These are phyloP conservation scores for Stigmatopora nigra DNA, from an alignment of 2,113 vertebrate species.

Conservation along the genomic window DNA sequence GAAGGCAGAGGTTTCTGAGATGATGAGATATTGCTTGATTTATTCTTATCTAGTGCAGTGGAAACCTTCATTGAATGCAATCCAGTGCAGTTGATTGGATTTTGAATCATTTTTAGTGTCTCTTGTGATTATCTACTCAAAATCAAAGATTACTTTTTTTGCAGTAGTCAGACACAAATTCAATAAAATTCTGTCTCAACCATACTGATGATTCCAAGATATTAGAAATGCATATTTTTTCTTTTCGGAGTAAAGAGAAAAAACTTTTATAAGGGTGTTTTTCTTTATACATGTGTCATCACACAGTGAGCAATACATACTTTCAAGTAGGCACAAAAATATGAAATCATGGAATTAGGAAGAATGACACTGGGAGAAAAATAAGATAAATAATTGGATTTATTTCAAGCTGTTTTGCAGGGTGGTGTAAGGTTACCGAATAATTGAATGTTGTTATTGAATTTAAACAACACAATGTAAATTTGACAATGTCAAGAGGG, in stretches of 20 bases:
- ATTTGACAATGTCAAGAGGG: no score
- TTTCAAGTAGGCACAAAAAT: no score
- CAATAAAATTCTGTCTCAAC: background rate
- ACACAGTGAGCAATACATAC: no score
- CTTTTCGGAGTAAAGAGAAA: background rate
- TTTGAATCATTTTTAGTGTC: background rate
- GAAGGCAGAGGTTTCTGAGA: background rate
- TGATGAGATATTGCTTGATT: background rate
- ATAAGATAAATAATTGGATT: no score
- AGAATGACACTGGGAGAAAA: no score
- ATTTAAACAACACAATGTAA: no score
- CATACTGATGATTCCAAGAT: background rate
- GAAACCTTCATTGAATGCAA: background rate
- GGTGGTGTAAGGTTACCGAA: no score
- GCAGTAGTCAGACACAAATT: background rate
- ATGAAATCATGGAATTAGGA: no score
- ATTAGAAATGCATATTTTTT: background rate
- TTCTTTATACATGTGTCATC: background rate
- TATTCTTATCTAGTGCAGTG: background rate
- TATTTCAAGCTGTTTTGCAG: no score
- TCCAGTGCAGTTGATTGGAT: background rate
- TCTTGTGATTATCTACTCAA: no score
- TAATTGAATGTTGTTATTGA: no score
- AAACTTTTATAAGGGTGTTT: background rate
- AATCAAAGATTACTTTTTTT: background rate